Base-by-base conservation (phyloP, 2,797 vertebrate genomes). In the Eulemur rubriventer region DNA sequence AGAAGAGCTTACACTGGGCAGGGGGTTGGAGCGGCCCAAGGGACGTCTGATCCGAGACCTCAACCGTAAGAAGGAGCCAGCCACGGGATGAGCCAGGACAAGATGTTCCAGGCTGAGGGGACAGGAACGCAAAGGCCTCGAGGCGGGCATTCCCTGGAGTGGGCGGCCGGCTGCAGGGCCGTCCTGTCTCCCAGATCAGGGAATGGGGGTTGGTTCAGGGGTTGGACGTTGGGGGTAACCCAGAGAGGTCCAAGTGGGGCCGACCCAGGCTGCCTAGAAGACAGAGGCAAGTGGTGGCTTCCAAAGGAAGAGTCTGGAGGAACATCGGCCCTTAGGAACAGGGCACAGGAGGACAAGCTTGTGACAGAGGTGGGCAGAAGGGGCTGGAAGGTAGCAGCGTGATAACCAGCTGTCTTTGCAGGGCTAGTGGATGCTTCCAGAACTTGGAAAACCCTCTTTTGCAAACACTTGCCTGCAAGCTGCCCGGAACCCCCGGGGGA, bases 1-100 rank as follows among this genome's bases (percentile, higher is more conserved):
- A 0, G 24, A 16, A 50, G 50, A 33, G 38, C 63, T 1, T 1
- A 26, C 43, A 1, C 4, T 0, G 61, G 79, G 41, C 0, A 5
- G 22, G 0, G 18, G n/a, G 9, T 6, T 20, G 69, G 69, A 30
- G 69, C 4, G n/a, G 72, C 7, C 86, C 9, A 16, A 76, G 67
- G 65, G 18, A 33, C n/a, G 10, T 13, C 2, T 22, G 75, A 86
- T 26, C 13, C 59, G 38, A 69, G 73, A 69, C 26, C 26, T 82
- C 78, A 35, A 0, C 9, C 17, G 46, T 20, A 22, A 78, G 57
- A 43, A 46, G 35, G 48, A 22, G 30, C 24, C n/a, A 12, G 35
- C 24, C 0, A 1, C 2, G 8, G 7, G 7, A 6, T 55, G 52
- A 79, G 65, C 35, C 8, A 18, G 41, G 84, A 30, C 70, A 69